phyloP scores from a whole-genome alignment of 2,888 invertebrate genomes.

The Cyaniris semiargus region DNA sequence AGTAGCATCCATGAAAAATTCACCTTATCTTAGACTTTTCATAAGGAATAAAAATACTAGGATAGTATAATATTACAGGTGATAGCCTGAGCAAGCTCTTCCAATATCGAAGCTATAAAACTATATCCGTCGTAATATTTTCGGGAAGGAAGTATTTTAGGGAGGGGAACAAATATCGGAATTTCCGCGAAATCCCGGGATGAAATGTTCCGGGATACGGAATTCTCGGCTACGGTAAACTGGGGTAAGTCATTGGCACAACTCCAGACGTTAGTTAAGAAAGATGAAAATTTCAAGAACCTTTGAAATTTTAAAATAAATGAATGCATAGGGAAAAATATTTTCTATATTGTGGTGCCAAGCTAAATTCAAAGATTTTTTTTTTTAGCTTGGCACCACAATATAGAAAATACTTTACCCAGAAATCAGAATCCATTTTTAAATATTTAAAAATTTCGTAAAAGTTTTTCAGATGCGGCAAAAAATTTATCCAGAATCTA shows the following conservation, averaged over 20 bases:
- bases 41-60: neutral
- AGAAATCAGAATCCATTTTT: too few species aligned
- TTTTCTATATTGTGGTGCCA: too few species aligned
- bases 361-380: too few species aligned
- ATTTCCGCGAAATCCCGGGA: neutral
- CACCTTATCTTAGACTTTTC: too few species aligned
- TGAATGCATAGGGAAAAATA: neutral
- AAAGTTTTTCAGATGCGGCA: too few species aligned
- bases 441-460: too few species aligned
- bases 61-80: neutral
- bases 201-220: neutral
- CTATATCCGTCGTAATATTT: neutral
- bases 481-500: too few species aligned
- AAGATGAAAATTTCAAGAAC: neutral
- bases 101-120: neutral
- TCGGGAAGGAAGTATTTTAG: neutral
- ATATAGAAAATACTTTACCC: too few species aligned
- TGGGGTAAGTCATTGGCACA: slow-evolving; percentile 9
- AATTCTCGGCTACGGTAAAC: neutral
- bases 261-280: neutral
- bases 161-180: neutral
- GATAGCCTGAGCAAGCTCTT: neutral
- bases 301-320: neutral
- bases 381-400: too few species aligned
- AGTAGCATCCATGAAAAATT: too few species aligned